Evolutionary conservation across 2,113 vertebrate genomes (phyloP).

Genomic region (Brachirus orientalis): DNA sequence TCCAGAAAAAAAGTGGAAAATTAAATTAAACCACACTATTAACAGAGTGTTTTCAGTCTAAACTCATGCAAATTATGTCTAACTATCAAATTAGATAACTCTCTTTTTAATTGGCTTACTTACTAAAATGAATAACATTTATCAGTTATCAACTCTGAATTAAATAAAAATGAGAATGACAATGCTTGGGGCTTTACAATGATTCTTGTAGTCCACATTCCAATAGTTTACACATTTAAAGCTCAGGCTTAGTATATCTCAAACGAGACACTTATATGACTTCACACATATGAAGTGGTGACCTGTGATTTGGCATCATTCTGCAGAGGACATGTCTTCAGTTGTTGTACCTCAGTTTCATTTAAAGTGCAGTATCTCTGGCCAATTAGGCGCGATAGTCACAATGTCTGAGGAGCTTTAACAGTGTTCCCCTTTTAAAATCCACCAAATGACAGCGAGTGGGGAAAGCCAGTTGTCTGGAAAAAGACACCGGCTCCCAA

Average conservation of each 20-base stretch:
- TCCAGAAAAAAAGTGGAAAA: conserved; percentile 68
- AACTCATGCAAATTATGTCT: conserved; percentile 80
- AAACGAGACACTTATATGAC: conserved; percentile 50
- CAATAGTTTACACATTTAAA: conserved; percentile 54
- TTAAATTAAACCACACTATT: conserved; percentile 77
- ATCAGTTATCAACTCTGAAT: conserved; percentile 79
- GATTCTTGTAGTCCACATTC: conserved; percentile 48
- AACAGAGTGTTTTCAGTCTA: conserved; percentile 73
- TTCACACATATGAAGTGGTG: conserved; percentile 32
- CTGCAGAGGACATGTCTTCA: conserved; percentile 50
- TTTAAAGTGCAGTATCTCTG: conserved; percentile 63
- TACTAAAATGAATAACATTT: conserved; percentile 84
- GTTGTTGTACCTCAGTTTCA: conserved; percentile 65
- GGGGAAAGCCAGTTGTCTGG: conserved; percentile 59
- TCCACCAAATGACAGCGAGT: conserved; percentile 70
- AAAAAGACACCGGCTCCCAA: conserved; percentile 60
- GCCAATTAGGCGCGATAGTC: conserved; percentile 79
- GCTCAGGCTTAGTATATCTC: conserved; percentile 41
- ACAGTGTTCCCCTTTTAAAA: conserved; percentile 70
- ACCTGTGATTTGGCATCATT: conserved; percentile 60
- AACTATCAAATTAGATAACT: conserved; percentile 82
- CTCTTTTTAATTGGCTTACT: conserved; percentile 82
- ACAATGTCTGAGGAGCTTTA: conserved; percentile 69
- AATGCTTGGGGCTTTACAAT: conserved; percentile 50
- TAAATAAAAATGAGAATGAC: conserved; percentile 58